Evolutionary conservation across 2,113 vertebrate species (phyloP).

Genomic region (Phaethornis superciliosus): DNA sequence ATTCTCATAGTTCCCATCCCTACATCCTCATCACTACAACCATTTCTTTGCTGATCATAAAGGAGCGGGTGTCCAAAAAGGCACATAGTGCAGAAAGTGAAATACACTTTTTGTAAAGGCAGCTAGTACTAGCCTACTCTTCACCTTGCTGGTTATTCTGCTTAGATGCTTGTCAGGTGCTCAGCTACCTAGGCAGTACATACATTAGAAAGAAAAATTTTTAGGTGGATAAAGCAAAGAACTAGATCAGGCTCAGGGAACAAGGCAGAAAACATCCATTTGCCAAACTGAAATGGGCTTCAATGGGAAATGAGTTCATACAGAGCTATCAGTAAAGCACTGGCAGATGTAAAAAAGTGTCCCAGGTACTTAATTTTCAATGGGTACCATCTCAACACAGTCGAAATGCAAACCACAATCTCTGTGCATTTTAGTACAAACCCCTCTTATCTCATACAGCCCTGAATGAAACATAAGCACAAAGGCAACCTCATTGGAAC

Average conservation of each 20-base stretch:
- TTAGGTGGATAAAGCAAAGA: slow-evolving; percentile 42
- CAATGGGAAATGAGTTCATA: not conserved
- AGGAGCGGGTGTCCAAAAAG: slow-evolving; percentile 65
- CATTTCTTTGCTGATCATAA: not conserved
- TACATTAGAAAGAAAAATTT: not conserved
- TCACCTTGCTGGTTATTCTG: slow-evolving; percentile 56
- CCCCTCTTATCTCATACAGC: slow-evolving; percentile 20
- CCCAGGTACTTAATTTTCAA: slow-evolving; percentile 53
- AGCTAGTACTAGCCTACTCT: not conserved
- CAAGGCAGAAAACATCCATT: slow-evolving; percentile 62
- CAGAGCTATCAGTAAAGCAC: slow-evolving; percentile 59
- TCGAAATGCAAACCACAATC: slow-evolving; percentile 57
- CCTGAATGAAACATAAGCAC: slow-evolving; percentile 22
- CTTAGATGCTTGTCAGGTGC: slow-evolving; percentile 46
- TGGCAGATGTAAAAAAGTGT: slow-evolving; percentile 33
- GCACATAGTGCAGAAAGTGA: slow-evolving; percentile 49
- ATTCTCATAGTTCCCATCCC: not conserved
- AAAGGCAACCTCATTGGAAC: slow-evolving; percentile 40
- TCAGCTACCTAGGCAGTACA: not conserved
- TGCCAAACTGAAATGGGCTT: slow-evolving; percentile 61
- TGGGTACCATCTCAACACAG: slow-evolving; percentile 56
- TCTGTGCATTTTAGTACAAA: slow-evolving; percentile 31
- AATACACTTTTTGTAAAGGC: not conserved
- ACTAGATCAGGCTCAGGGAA: slow-evolving; percentile 55
- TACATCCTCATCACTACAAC: not conserved